Evolutionary conservation across 2,113 vertebrate species (phyloP).

Genomic region (Platysteira castanea): DNA sequence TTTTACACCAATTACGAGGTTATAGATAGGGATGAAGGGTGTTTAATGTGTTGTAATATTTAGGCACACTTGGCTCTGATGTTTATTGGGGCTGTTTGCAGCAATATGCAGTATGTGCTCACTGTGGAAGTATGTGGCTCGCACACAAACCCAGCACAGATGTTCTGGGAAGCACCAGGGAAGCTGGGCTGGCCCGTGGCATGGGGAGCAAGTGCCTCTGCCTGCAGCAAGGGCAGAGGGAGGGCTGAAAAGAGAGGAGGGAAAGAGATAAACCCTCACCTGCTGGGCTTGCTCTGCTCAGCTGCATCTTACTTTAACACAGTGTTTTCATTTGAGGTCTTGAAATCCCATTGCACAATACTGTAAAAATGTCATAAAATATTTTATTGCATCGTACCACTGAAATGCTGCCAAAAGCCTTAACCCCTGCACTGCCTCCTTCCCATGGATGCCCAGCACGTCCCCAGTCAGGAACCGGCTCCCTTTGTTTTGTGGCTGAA

Average conservation of each 20-base stretch:
- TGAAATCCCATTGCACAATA: not conserved
- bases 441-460: fast-evolving
- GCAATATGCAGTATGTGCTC: slow-evolving; percentile 66
- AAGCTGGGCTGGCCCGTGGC: not conserved
- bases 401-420: slow-evolving; percentile 19
- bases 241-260: not conserved
- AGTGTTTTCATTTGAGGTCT: slow-evolving; percentile 13
- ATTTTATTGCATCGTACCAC: slow-evolving; percentile 23
- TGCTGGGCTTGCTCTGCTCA: slow-evolving; percentile 2
- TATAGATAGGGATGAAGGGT: slow-evolving; percentile 51
- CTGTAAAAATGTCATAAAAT: slow-evolving; percentile 44
- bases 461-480: not conserved
- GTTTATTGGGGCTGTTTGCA: slow-evolving; percentile 73
- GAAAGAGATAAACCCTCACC: not conserved
- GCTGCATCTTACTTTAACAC: not conserved
- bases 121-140: slow-evolving; percentile 55
- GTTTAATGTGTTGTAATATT: slow-evolving; percentile 65
- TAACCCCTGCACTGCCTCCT: slow-evolving; percentile 38
- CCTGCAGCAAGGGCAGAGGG: not conserved
- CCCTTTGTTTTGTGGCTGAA: not conserved
- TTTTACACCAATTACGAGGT: slow-evolving; percentile 38
- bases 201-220: not conserved
- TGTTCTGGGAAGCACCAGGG: slow-evolving; percentile 29
- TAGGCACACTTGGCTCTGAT: slow-evolving; percentile 60
- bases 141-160: slow-evolving; percentile 60